A percentile compares a stretch with the other conserved stretches of the same genome.
Conservation (phyloP, 92 coral and sea anemone species). For the Paragorgia papillata region DNA sequence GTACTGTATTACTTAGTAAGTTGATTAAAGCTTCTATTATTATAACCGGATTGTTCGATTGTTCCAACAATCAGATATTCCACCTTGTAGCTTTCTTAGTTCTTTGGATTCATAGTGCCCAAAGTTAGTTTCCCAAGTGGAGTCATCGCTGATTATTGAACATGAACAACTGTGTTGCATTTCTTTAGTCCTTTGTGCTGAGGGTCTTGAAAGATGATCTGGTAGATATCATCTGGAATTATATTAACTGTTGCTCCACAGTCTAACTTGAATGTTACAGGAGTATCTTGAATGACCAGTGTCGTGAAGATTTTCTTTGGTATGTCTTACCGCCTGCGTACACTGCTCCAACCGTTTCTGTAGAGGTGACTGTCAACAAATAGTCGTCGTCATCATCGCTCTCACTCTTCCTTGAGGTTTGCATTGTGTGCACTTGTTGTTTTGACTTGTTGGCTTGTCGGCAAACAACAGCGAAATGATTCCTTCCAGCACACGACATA, state of each 20-base stretch:
- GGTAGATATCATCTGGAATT: conserved; percentile 17
- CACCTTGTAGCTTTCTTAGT: conserved; percentile 21
- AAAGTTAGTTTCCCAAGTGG: conserved; percentile 28
- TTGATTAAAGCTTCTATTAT: conserved; percentile 30
- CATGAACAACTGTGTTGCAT: conserved; percentile 24
- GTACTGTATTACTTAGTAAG: too few relatives aligned
- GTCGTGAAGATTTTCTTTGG: conserved; percentile 45
- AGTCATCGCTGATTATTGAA: conserved; percentile 23
- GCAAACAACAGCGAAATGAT: conserved; percentile 58
- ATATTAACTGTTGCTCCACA: conserved; percentile 50
- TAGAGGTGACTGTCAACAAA: conserved; percentile 26
- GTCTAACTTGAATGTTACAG: conserved; percentile 36
- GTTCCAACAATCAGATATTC: conserved; percentile 35
- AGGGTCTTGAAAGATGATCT: conserved; percentile 18
- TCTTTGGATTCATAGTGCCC: conserved; percentile 42
- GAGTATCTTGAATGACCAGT: conserved; percentile 22
- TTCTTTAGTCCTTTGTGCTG: background rate
- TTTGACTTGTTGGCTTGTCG: background rate
- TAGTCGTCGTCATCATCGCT: conserved; percentile 41
- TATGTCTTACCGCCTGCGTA: background rate
- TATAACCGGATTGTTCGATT: conserved; percentile 22
- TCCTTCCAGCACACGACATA: conserved; percentile 44
- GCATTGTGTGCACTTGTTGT: conserved; percentile 12
- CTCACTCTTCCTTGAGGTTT: conserved; percentile 10
- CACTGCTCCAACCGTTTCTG: conserved; percentile 4